A percentile compares a stretch with the other conserved stretches of the same genome.
These are phyloP conservation scores for Drosophila sproati DNA, from an alignment of 1,140 invertebrate genomes.

Conservation along the genomic window DNA sequence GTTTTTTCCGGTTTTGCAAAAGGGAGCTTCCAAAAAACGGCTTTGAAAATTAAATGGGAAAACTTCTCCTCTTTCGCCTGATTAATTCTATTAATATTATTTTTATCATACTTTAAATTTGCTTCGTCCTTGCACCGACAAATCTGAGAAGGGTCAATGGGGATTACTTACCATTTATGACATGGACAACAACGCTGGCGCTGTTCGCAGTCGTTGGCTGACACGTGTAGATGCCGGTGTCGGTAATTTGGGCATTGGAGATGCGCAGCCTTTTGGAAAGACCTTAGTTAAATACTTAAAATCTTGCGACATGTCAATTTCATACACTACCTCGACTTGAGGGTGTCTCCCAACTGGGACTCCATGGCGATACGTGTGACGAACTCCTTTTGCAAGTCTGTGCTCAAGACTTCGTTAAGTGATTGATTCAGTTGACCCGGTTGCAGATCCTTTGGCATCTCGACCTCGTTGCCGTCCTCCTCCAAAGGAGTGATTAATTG, in stretches of 20 bases:
- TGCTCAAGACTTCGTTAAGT: conserved; percentile 61
- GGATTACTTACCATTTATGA: conserved; percentile 91
- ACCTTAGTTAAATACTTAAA: conserved; percentile 1
- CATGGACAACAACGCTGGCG: conserved; percentile 93
- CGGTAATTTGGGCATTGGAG: conserved; percentile 88
- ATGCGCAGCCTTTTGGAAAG: conserved; percentile 63
- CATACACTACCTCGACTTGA: conserved; percentile 72
- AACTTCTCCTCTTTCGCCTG: too few relatives aligned
- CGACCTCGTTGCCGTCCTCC: conserved; percentile 74
- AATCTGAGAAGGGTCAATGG: too few relatives aligned
- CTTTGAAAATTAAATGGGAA: too few relatives aligned
- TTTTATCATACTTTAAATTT: background rate
- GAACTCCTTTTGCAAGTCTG: conserved; percentile 71
- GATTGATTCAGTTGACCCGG: conserved; percentile 30
- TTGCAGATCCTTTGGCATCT: background rate
- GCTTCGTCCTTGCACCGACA: too few relatives aligned
- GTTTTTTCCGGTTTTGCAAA: too few relatives aligned
- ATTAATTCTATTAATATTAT: background rate
- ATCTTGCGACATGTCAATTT: conserved; percentile 11
- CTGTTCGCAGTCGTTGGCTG: conserved; percentile 91
- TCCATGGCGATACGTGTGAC: conserved; percentile 78
- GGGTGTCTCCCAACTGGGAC: conserved; percentile 75
- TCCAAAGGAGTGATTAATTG: conserved; percentile 79
- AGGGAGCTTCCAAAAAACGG: too few relatives aligned
- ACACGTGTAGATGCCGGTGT: conserved; percentile 95